These are phyloP conservation scores for Hypotaenidia okinawae DNA, from an alignment of 2,797 vertebrate species.

Conservation along the genomic window DNA sequence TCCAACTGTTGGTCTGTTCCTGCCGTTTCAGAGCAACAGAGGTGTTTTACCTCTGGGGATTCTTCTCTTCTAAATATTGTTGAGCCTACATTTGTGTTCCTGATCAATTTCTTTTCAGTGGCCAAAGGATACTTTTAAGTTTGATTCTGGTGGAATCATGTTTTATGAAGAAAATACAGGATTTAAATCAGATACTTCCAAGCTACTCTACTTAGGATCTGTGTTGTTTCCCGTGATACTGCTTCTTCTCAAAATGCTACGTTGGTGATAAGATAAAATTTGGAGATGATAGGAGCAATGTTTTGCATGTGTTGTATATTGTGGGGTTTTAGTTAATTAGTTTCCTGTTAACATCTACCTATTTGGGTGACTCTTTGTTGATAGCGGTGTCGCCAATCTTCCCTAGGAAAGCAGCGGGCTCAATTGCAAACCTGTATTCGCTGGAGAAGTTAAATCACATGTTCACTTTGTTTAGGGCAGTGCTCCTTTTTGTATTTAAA, in stretches of 20 bases:
- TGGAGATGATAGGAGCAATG: neutral
- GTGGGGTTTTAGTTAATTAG: neutral
- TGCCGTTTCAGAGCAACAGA: neutral
- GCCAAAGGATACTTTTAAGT: neutral
- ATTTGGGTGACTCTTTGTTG: neutral
- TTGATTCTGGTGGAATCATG: neutral
- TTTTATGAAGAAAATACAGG: neutral
- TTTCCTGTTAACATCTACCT: neutral
- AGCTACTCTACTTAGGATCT: neutral
- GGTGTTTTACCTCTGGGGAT: neutral
- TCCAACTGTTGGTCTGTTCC: neutral
- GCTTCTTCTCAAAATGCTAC: neutral
- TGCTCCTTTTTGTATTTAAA: conserved; percentile 3
- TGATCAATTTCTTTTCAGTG: neutral
- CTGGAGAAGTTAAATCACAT: neutral
- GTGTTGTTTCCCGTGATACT: neutral
- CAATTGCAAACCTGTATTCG: neutral
- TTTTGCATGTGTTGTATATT: neutral
- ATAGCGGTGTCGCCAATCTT: neutral
- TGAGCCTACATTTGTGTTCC: neutral
- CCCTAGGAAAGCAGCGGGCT: neutral
- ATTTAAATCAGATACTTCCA: neutral
- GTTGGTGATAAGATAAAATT: neutral
- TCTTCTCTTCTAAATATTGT: neutral
- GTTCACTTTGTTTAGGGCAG: neutral